Evolutionary conservation across 2,113 vertebrate genomes (phyloP), one percentile per base, ranked within the genome.

Genomic region (Grantiella picta): DNA sequence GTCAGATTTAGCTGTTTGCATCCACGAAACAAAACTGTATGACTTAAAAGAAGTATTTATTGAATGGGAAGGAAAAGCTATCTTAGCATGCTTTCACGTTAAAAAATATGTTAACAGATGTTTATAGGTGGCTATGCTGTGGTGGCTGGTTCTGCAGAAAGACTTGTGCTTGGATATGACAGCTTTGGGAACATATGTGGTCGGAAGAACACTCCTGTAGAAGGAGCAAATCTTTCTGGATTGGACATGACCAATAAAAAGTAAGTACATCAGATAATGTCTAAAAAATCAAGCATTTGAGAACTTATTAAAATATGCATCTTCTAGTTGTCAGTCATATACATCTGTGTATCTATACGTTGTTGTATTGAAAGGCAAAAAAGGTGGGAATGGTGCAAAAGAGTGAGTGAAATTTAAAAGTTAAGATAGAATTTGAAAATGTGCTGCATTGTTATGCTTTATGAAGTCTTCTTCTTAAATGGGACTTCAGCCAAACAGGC

Each of bases 111-210:
- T 96, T 88, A 57, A 78, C 92, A 98, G 98, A 76, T 98, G 96
- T 98, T 98, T 96, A 88, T 98, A 93, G 94, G 95, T 85, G 98
- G 98, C 90, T 98, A 98, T 80, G 96, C 98, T 19, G 47, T 98
- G 87, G 96, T 92, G 42, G 98, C 98, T 63, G 98, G 98, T 70
- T 97, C 98, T 3, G 72, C 98, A 15, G 98, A 96, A 94, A 97
- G 98, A 40, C 98, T 98, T 45, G 96, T 98, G 45, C 98, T 98
- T 22, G 98, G 98, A 76, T 97, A 98, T 20, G 98, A 98, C 97
- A 98, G 98, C 94, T 98, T 98, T 15, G 98, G 98, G 66, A 98
- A 98, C 6, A 18, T 98, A 61, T 98, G 98, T 94, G 98, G 98
- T 78, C 96, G 75, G 94, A 98, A 94, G 95, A 98, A 98, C 77